phyloP scores from a whole-genome alignment of 2,113 vertebrate genomes.

The Vireo altiloquus region DNA sequence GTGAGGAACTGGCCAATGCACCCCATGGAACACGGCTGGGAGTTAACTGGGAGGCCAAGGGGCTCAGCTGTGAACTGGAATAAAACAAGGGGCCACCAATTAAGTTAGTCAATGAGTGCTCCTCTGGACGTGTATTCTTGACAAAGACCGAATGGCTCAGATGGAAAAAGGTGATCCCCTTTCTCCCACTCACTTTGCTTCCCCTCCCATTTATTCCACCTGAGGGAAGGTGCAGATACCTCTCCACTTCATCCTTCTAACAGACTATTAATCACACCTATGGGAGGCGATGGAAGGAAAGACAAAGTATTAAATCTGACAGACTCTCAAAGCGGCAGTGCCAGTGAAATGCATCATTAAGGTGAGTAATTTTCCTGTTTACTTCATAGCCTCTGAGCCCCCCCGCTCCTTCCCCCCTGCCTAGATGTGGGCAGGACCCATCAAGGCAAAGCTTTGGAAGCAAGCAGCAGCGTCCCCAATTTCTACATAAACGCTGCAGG shows the following conservation, averaged over 20 bases:
- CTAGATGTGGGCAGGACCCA: constrained; percentile 85
- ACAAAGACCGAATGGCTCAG: neutral
- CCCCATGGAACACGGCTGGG: neutral
- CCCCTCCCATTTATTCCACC: neutral
- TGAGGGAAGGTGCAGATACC: neutral
- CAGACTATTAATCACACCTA: constrained; percentile 42
- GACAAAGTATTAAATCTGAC: constrained; percentile 61
- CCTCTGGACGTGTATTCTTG: accelerated
- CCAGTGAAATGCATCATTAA: constrained; percentile 77
- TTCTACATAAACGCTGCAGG: constrained; percentile 92
- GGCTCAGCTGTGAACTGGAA: neutral
- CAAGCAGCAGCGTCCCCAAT: constrained; percentile 82
- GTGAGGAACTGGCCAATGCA: neutral
- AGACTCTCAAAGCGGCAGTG: constrained; percentile 67
- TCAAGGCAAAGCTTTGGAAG: constrained; percentile 79
- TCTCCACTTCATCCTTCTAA: neutral
- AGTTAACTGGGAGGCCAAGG: neutral
- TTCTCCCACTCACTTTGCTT: neutral
- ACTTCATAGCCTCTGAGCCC: constrained; percentile 72
- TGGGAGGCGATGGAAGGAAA: neutral
- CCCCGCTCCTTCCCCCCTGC: constrained; percentile 7
- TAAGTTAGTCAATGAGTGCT: neutral
- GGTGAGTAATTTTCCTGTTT: constrained; percentile 83
- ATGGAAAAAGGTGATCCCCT: neutral
- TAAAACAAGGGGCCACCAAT: neutral